These are phyloP conservation scores for Stylophora pistillata DNA, from an alignment of 64 coral and sea anemone species.

Conservation along the genomic window DNA sequence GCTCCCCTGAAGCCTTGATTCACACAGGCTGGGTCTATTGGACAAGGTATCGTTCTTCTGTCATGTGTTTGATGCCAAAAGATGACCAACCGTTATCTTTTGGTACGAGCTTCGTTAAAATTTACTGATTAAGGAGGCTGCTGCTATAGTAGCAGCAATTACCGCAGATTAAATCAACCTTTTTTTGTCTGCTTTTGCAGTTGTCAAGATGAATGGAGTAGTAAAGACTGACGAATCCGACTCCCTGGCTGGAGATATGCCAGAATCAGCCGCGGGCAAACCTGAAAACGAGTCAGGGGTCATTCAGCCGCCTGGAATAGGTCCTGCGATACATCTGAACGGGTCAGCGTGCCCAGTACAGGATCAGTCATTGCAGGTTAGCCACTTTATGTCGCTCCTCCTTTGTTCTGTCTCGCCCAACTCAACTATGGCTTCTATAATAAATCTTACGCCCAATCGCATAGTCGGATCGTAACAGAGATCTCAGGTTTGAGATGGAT, in stretches of 20 bases:
- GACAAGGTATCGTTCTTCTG: no score
- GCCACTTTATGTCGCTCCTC: neutral
- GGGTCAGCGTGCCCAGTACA: conserved; percentile 78
- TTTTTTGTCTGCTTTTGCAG: conserved; percentile 8
- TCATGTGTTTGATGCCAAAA: no score
- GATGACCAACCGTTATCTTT: no score
- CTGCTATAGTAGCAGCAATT: neutral
- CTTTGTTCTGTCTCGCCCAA: no score
- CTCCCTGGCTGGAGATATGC: conserved; percentile 42
- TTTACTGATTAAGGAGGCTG: no score
- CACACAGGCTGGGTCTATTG: no score
- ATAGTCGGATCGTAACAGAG: no score
- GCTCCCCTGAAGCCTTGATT: no score
- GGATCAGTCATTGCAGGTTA: conserved; percentile 66
- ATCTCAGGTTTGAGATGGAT: no score
- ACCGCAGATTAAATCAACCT: neutral
- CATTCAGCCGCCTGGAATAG: conserved; percentile 82
- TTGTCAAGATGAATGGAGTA: conserved; percentile 83
- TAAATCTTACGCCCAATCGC: no score
- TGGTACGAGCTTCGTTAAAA: no score
- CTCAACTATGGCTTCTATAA: no score
- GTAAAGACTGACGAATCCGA: conserved; percentile 68
- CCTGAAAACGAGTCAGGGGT: conserved; percentile 40
- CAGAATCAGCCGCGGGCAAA: conserved; percentile 14
- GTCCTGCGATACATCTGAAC: conserved; percentile 90